Conservation (phyloP, 2,797 vertebrate genomes). For the Enteromius viviparus region DNA sequence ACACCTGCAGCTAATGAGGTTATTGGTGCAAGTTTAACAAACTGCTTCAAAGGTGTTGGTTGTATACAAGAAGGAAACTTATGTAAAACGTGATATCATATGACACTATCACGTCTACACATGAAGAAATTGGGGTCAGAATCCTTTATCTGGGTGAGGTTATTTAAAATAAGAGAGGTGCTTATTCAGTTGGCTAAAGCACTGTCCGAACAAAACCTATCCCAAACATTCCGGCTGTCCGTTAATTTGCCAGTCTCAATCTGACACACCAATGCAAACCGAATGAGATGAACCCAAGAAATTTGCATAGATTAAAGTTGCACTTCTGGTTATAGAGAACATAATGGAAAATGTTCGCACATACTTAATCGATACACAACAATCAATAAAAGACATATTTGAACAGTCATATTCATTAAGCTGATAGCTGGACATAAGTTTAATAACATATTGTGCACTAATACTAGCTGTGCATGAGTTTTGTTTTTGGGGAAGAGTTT, state of each 20-base stretch:
- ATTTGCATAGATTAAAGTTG: constrained; percentile 52
- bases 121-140: not conserved
- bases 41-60: not conserved
- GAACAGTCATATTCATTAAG: not conserved
- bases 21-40: not conserved
- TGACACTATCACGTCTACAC: not conserved
- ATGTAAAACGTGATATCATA: not conserved
- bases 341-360: constrained; percentile 40
- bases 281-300: not conserved
- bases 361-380: not conserved
- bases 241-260: not conserved
- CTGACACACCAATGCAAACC: not conserved
- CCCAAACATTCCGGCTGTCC: not conserved
- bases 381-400: not conserved
- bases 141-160: not conserved
- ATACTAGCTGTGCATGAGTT: not conserved
- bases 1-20: not conserved
- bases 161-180: not conserved
- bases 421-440: not conserved
- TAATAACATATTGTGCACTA: not conserved
- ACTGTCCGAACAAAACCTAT: not conserved
- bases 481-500: constrained; percentile 26
- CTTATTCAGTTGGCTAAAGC: not conserved
- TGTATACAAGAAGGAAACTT: not conserved
- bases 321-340: constrained; percentile 39